A percentile compares a stretch with the other conserved stretches of the same genome.
These are phyloP conservation scores for Oscheius sp. DNA, from an alignment of 2,888 invertebrate species.

Conservation along the genomic window DNA sequence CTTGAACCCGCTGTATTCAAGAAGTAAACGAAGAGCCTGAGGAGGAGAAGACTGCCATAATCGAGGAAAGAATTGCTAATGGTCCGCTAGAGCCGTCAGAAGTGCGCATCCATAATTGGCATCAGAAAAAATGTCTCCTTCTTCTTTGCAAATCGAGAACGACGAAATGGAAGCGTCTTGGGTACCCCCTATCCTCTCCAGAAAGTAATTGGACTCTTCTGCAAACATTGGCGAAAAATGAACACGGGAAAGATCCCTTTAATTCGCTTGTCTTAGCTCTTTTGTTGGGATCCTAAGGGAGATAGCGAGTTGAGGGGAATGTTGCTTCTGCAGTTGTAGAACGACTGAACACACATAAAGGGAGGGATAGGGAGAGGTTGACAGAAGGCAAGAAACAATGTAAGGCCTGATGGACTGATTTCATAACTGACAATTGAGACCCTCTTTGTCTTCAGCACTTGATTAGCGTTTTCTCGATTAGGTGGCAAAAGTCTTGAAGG, in stretches of 20 bases:
- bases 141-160: neutral
- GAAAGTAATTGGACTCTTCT: constrained; percentile 15
- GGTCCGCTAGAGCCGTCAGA: constrained; percentile 4
- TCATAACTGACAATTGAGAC: no score
- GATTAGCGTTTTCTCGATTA: no score
- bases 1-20: no score
- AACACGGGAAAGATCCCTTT: neutral
- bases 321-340: no score
- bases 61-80: constrained; percentile 32
- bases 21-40: neutral
- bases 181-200: neutral
- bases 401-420: no score
- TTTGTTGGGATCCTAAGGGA: no score
- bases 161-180: neutral
- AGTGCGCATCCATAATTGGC: constrained; percentile 27
- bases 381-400: no score
- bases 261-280: no score
- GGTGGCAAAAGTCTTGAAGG: no score
- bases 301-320: neutral
- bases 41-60: constrained; percentile 4
- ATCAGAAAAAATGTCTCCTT: constrained; percentile 5
- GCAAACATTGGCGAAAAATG: constrained; percentile 3
- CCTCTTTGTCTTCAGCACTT: no score
- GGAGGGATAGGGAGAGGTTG: no score
- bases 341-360: no score